Percentiles rank a stretch among this genome's conserved stretches.
These are phyloP conservation scores for Lepidocyrtoides sp. DNA, from an alignment of 2,888 invertebrate genomes.

Conservation along the genomic window DNA sequence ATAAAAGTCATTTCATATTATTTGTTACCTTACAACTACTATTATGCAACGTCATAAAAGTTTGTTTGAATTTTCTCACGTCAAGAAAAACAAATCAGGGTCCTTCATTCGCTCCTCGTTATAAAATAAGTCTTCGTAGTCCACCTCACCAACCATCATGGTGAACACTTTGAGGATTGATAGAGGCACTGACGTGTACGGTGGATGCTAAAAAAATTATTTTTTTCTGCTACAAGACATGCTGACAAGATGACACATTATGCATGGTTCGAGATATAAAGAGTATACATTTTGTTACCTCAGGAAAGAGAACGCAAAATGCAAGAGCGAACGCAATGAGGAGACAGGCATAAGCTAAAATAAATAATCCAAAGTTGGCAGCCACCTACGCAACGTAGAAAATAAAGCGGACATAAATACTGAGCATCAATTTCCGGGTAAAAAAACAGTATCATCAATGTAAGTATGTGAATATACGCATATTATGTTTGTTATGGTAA, in stretches of 20 bases:
- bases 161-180: constrained; percentile 84
- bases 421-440: constrained; percentile 1
- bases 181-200: constrained; percentile 80
- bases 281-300: constrained; percentile 65
- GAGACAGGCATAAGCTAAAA: constrained; percentile 94
- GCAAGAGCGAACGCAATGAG: constrained; percentile 95
- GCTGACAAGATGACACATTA: neutral
- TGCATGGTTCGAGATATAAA: neutral
- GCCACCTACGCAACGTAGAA: constrained; percentile 79
- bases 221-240: neutral
- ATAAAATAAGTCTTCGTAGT: constrained; percentile 84
- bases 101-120: constrained; percentile 55
- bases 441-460: too few species aligned
- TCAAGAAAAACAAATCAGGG: constrained; percentile 79
- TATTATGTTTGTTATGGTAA: neutral
- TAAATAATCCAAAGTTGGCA: constrained; percentile 94
- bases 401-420: too few species aligned
- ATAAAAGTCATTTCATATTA: neutral
- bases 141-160: constrained; percentile 84
- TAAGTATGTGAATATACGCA: too few species aligned
- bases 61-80: constrained; percentile 39
- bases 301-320: constrained; percentile 93
- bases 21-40: neutral
- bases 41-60: neutral
- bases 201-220: constrained; percentile 78